Conservation (phyloP, 2,113 vertebrate genomes). For the Campylomormyrus numenius region DNA sequence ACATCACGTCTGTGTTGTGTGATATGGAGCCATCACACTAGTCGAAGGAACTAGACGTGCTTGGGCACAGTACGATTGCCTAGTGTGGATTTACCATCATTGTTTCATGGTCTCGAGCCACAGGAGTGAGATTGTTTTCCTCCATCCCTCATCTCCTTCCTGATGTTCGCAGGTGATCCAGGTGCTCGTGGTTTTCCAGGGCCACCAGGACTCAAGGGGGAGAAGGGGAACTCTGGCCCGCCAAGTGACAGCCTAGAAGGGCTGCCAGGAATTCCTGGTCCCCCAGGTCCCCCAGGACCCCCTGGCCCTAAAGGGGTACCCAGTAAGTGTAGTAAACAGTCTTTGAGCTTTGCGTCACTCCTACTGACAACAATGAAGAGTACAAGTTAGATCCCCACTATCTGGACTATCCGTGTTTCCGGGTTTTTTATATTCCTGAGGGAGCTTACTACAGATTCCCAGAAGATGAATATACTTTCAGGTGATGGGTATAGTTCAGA, state of each 20-base stretch:
- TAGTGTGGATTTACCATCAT: neutral
- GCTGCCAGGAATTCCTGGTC: conserved; percentile 57
- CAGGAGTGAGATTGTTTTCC: neutral
- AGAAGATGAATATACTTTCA: neutral
- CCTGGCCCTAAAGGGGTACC: conserved; percentile 55
- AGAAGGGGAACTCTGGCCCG: conserved; percentile 65
- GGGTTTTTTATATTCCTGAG: neutral
- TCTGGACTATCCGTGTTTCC: neutral
- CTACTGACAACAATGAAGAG: neutral
- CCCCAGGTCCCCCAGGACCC: conserved; percentile 59
- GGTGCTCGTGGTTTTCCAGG: conserved; percentile 69
- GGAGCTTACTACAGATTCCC: neutral
- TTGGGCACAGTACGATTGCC: neutral
- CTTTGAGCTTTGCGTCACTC: neutral
- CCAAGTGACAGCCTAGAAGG: conserved; percentile 57
- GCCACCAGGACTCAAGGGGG: conserved; percentile 66
- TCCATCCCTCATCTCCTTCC: neutral
- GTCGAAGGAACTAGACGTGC: neutral
- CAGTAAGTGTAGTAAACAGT: conserved; percentile 37
- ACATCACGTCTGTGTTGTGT: neutral
- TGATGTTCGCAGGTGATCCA: conserved; percentile 48
- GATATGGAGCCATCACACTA: neutral
- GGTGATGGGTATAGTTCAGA: neutral
- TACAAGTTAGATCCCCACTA: neutral
- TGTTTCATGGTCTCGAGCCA: no score